A percentile compares a stretch with the other conserved stretches of the same genome.
Conservation (phyloP, 1,140 invertebrate species). For the Cylas formicarius region DNA sequence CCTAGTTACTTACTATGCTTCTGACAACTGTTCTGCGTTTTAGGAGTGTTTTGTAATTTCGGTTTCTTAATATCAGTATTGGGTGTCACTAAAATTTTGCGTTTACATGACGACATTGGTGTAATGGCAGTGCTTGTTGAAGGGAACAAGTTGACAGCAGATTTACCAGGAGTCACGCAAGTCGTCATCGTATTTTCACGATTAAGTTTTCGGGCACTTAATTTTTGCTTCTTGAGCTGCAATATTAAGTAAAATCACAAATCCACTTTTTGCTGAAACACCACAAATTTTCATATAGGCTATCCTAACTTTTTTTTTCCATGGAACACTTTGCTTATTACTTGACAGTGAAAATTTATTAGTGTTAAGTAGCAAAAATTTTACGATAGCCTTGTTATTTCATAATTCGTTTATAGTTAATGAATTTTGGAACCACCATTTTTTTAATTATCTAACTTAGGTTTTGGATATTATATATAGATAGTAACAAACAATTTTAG, state of each 20-base stretch:
- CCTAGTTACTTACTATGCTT: no score
- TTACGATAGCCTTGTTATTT: neutral
- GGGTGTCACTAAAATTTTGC: constrained; percentile 14
- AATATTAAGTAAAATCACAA: constrained; percentile 9
- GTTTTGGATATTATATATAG: no score
- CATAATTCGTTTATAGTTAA: no score
- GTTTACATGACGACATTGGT: constrained; percentile 8
- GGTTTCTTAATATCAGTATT: neutral
- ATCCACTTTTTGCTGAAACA: neutral
- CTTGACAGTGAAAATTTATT: neutral
- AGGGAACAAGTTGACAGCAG: constrained; percentile 11
- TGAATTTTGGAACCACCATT: no score
- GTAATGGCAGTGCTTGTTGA: constrained; percentile 11
- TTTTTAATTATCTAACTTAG: no score
- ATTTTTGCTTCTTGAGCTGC: constrained; percentile 21
- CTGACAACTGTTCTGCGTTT: no score
- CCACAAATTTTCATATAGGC: neutral
- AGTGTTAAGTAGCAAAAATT: neutral
- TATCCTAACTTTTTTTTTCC: constrained; percentile 1
- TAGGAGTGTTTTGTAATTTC: neutral
- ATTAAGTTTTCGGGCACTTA: constrained; percentile 27
- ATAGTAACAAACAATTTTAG: no score
- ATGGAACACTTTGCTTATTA: neutral
- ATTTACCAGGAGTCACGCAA: constrained; percentile 8
- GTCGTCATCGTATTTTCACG: constrained; percentile 12